Conservation (phyloP, 1,140 invertebrate species). For the Zaprionus nigranus region DNA sequence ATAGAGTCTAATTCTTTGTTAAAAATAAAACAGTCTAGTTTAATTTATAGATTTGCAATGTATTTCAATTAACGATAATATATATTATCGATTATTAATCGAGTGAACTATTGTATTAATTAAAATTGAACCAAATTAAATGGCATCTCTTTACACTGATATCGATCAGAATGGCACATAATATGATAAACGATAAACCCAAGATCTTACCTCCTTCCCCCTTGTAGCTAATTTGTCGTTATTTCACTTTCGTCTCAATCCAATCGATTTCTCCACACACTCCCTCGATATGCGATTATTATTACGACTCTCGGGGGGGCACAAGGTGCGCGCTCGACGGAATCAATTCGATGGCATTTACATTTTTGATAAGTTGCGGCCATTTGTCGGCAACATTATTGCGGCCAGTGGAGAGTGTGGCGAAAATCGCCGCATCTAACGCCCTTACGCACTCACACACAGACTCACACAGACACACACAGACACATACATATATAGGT, state of each 20-base stretch:
- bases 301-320: conserved; percentile 15
- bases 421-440: conserved; percentile 6
- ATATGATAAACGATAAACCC: background rate
- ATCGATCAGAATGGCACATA: background rate
- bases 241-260: background rate
- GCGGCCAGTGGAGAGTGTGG: conserved; percentile 9
- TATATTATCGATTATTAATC: too few species aligned
- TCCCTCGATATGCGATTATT: conserved; percentile 12
- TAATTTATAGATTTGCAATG: too few species aligned
- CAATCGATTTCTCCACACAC: conserved; percentile 4
- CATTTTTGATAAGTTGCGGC: conserved; percentile 38
- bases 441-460: background rate
- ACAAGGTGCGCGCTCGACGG: background rate
- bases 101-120: too few species aligned
- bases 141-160: background rate
- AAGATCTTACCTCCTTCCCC: background rate
- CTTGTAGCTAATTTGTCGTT: background rate
- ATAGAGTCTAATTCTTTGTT: too few species aligned
- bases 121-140: background rate
- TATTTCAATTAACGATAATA: too few species aligned
- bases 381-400: conserved; percentile 26
- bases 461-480: background rate
- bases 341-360: conserved; percentile 40
- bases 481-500: background rate
- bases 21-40: too few species aligned